These are phyloP conservation scores for Ctena decussata DNA, from an alignment of 2,888 invertebrate genomes.

Conservation along the genomic window DNA sequence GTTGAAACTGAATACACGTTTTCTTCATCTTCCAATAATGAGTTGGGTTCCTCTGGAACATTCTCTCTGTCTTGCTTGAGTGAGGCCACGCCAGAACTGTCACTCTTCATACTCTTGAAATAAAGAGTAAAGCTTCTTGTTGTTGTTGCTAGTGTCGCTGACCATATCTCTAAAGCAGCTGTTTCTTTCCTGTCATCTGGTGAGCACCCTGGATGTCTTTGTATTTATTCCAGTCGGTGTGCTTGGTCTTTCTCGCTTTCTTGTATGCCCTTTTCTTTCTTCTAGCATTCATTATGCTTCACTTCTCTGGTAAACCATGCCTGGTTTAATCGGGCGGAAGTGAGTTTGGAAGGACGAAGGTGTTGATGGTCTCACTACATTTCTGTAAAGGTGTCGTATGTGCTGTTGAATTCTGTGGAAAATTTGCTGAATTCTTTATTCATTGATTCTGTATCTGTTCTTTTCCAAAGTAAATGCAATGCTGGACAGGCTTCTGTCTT, in stretches of 20 bases:
- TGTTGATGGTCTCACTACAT: background rate
- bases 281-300: background rate
- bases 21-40: no score
- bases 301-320: background rate
- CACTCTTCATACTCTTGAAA: background rate
- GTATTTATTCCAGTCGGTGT: background rate
- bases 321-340: background rate
- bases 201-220: background rate
- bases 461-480: background rate
- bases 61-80: background rate
- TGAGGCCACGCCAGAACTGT: background rate
- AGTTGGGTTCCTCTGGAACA: no score
- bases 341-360: background rate
- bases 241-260: background rate
- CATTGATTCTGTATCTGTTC: background rate
- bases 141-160: background rate
- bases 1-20: no score
- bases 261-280: background rate
- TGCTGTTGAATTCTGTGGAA: background rate
- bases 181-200: background rate
- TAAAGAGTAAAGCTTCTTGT: background rate
- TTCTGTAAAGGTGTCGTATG: background rate
- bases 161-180: background rate
- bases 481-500: background rate
- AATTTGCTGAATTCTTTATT: background rate